Conservation (phyloP, 2,888 invertebrate genomes). For the Rhogogaster chlorosoma region DNA sequence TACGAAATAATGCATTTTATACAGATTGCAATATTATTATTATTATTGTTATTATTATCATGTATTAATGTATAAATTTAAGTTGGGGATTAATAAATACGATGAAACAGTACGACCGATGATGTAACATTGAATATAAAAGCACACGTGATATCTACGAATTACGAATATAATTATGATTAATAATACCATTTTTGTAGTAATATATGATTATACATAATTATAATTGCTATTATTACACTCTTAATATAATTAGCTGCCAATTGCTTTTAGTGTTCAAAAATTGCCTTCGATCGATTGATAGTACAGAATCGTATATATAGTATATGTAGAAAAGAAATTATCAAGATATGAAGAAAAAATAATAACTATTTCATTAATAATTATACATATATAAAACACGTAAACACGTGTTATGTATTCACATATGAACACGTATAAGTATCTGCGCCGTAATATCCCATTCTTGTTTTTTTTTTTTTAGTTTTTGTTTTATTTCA, state of each 20-base stretch:
- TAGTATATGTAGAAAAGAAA: neutral
- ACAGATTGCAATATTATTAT: conserved; percentile 40
- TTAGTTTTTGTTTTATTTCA: neutral
- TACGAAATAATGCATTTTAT: conserved; percentile 47
- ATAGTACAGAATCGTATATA: neutral
- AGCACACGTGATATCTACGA: conserved; percentile 29
- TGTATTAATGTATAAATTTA: conserved; percentile 2
- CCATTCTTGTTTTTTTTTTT: neutral
- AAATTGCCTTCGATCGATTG: neutral
- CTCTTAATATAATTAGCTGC: conserved; percentile 26
- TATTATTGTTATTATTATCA: conserved; percentile 1
- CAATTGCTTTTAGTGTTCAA: conserved; percentile 16
- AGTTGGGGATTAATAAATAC: conserved; percentile 41
- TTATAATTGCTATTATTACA: neutral
- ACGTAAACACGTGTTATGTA: neutral
- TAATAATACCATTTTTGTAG: conserved; percentile 36
- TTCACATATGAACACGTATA: neutral
- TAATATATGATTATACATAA: neutral
- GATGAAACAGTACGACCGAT: conserved; percentile 45
- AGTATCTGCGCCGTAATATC: conserved; percentile 37
- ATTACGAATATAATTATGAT: conserved; percentile 25
- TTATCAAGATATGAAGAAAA: neutral
- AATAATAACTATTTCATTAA: neutral
- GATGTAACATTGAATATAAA: conserved; percentile 48
- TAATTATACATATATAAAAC: neutral